Base-by-base conservation (phyloP, 2,797 vertebrate genomes). In the Notolabrus celidotus region DNA sequence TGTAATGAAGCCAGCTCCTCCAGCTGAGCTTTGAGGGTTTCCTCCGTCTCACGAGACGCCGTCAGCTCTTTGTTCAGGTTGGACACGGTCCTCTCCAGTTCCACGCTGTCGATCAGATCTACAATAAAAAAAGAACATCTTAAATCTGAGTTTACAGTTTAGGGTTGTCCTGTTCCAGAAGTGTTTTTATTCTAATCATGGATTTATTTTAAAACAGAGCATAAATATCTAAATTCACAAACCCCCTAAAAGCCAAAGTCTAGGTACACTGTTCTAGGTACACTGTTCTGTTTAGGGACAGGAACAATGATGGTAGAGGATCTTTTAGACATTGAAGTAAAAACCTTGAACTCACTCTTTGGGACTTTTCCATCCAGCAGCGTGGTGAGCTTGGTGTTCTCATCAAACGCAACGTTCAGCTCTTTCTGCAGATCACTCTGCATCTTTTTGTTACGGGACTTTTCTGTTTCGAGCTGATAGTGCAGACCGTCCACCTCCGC, bases 281-380 rank as follows among this genome's bases (percentile, higher is more conserved):
- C n/a, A n/a, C n/a, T n/a, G 29, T 31, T 31, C 31, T 31, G 7
- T 31, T 31, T 31, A 29, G 31, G n/a, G n/a, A n/a, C n/a, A n/a
- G 29, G 29, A 31, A 31, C 31, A 7, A 6, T 27, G n/a, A n/a
- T n/a, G n/a, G n/a, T n/a, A n/a, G n/a, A n/a, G n/a, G n/a, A n/a
- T n/a, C n/a, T n/a, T n/a, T n/a, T n/a, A n/a, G 34, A 36, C 3
- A 14, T 12, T 4, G 36, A 36, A 36, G 33, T 12, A 41, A 8
- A 1, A 5, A 22, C n/a, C 23, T 19, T 0, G 34, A 10, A 67
- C 90, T 4, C 92, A 98, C 97, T 94, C 95, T 95, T 95, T 19
- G 96, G 96, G 66, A 96, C 92, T 91, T 95, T 98, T 43, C 94
- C 96, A 36, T 96, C 94, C 19, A 97, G 62, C 42, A 97, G 87